These are phyloP conservation scores for Heterodera filipjevi DNA, from an alignment of 2,888 invertebrate species.

Conservation along the genomic window DNA sequence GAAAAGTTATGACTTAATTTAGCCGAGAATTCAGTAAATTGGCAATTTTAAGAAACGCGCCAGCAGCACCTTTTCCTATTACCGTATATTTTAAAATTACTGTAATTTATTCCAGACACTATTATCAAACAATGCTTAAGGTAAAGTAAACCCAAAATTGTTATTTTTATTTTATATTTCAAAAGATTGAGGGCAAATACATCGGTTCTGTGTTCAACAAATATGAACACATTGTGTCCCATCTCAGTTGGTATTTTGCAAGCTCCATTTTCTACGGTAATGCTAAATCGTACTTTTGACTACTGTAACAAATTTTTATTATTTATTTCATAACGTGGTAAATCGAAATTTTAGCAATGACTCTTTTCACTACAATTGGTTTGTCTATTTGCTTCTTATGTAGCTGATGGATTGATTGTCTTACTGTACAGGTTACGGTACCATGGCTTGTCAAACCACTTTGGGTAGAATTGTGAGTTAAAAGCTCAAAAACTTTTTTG, in stretches of 20 bases:
- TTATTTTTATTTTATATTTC: neutral
- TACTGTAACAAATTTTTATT: neutral
- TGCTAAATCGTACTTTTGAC: neutral
- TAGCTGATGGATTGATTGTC: neutral
- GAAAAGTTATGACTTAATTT: no score
- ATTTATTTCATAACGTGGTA: no score
- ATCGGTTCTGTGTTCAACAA: conserved; percentile 46
- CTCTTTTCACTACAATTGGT: conserved; percentile 49
- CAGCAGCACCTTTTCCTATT: no score
- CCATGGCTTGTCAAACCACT: conserved; percentile 45
- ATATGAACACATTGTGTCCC: conserved; percentile 41
- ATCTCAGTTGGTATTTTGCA: conserved; percentile 41
- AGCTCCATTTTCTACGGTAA: conserved; percentile 46
- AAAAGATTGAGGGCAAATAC: conserved; percentile 42
- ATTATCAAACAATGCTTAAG: conserved; percentile 45
- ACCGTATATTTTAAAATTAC: no score
- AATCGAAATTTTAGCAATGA: conserved; percentile 39
- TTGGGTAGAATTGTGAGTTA: conserved; percentile 38
- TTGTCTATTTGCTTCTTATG: neutral
- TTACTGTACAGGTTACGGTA: conserved; percentile 39
- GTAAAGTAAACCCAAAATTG: conserved; percentile 12
- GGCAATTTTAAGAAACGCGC: no score
- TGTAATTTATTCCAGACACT: conserved; percentile 32
- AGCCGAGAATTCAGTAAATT: no score
- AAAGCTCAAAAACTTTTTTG: neutral